Conservation (phyloP, 2,888 invertebrate species). For the Sialis fuliginosa region DNA sequence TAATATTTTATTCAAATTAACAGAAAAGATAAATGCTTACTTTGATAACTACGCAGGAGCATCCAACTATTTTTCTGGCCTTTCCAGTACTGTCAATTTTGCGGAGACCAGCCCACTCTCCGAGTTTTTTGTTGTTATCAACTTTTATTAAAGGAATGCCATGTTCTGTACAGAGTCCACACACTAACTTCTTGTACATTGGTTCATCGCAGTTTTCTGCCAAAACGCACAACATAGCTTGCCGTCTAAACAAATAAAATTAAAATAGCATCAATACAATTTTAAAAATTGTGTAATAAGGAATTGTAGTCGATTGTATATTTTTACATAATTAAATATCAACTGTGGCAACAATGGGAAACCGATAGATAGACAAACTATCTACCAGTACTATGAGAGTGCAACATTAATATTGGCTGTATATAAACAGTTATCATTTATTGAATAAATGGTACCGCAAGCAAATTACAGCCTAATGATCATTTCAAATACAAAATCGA, state of each 20-base stretch:
- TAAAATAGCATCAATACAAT: too few relatives aligned
- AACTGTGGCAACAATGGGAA: conserved; percentile 3
- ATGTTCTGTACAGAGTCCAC: conserved; percentile 96
- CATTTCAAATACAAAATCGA: neutral
- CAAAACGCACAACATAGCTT: conserved; percentile 89
- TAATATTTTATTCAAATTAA: neutral
- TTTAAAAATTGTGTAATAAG: too few relatives aligned
- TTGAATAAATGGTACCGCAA: conserved; percentile 1
- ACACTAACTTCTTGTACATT: conserved; percentile 91
- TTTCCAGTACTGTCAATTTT: conserved; percentile 99
- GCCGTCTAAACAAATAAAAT: conserved; percentile 46
- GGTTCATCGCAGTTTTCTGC: conserved; percentile 98
- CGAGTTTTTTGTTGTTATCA: conserved; percentile 96
- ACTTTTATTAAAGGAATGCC: conserved; percentile 94
- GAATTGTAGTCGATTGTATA: neutral
- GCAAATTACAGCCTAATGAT: conserved; percentile 2
- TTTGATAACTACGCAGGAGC: conserved; percentile 94
- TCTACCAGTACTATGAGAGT: conserved; percentile 8
- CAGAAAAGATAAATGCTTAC: conserved; percentile 26
- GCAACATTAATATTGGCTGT: conserved; percentile 7
- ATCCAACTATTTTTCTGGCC: conserved; percentile 95
- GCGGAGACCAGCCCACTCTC: conserved; percentile 99
- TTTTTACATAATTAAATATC: neutral
- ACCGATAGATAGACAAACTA: conserved; percentile 2
- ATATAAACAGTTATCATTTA: neutral